Conservation (phyloP, 1,140 invertebrate species). For the Geopemphigus sp. region DNA sequence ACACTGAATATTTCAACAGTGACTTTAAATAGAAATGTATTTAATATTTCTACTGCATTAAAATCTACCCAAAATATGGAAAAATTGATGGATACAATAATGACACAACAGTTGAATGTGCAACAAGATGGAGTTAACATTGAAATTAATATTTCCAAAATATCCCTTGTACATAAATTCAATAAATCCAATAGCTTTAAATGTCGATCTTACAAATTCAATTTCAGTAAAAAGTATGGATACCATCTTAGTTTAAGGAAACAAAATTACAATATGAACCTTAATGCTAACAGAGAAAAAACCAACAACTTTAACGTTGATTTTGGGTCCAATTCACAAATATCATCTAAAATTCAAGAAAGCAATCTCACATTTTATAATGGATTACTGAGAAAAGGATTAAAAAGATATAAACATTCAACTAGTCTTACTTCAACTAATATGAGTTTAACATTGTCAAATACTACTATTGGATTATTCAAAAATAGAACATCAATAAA, state of each 20-base stretch:
- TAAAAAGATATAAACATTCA: too few species aligned
- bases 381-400: too few species aligned
- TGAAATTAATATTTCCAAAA: too few species aligned
- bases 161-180: not conserved
- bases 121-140: too few species aligned
- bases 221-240: constrained; percentile 3
- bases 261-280: not conserved
- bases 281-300: not conserved
- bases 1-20: not conserved
- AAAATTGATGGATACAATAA: not conserved
- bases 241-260: not conserved
- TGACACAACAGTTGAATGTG: not conserved
- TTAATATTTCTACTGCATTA: not conserved
- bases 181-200: not conserved
- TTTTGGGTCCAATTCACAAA: not conserved
- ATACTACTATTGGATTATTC: not conserved
- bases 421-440: too few species aligned
- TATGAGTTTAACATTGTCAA: too few species aligned
- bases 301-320: not conserved
- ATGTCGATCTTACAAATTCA: not conserved
- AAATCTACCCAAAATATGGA: not conserved
- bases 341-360: not conserved
- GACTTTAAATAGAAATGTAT: not conserved
- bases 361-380: not conserved
- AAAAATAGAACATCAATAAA: not conserved